Evolutionary conservation across 1,140 invertebrate genomes (phyloP), one percentile per base, ranked within the genome.

Genomic region (Rhagoletis zephyria): DNA sequence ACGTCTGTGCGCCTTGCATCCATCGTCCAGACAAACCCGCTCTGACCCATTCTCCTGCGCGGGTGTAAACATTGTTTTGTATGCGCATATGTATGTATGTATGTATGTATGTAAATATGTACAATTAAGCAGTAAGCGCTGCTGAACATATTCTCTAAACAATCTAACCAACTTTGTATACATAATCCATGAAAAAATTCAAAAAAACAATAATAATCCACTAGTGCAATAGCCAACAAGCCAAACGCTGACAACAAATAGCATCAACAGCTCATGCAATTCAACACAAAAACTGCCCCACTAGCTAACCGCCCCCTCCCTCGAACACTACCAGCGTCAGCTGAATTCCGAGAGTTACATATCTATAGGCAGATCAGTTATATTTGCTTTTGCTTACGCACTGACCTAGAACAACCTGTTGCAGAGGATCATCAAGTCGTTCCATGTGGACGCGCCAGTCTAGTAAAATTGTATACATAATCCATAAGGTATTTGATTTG

Each of bases 361-460:
- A 85, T 63, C 56, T 63, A 30, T 30, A 61, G 60, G 60, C 85
- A 42, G 3, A 85, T 7, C 40, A 30, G 60, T 67, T 88, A 89
- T 90, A 90, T 91, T 90, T 91, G 91, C 90, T 91, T 91, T 91
- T 90, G 45, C 48, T 59, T 9, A 81, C 91, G 91, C 91, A 91
- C 91, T 91, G 91, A 91, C 91, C 91, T 91, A 91, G 90, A 91
- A 89, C 91, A 91, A 91, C 90, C 88, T 85, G 85, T 85, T 85
- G 85, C 85, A 60, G 60, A 85, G 56, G 56, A 85, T 85, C 60
- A 61, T 85, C 60, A 61, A 63, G 4, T 14, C 30, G n/a, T 40
- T 19, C 19, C 19, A 19, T 61, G 19, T 19, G 61, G 9, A 56
- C n/a, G 30, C 16, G 7, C 61, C 7, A 4, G 48, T 51, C 19